A percentile compares a stretch with the other conserved stretches of the same genome.
phyloP scores from a whole-genome alignment of 2,888 invertebrate genomes.

The Cephus pygmeus region DNA sequence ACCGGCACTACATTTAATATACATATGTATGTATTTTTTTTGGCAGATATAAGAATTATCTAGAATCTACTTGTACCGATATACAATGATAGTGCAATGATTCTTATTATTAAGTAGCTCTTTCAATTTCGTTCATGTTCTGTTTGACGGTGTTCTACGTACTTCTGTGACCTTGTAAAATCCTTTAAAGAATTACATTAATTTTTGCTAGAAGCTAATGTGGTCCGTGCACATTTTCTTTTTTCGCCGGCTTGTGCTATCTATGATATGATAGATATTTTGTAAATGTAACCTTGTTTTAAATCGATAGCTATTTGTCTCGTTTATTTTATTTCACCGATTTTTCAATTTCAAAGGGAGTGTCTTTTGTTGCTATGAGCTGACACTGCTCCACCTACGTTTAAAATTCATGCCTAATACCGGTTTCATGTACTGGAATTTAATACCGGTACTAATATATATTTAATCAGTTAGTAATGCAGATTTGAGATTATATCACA shows the following conservation, averaged over 20 bases:
- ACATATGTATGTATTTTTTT: background rate
- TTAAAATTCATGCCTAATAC: background rate
- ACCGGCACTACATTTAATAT: background rate
- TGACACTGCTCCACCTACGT: background rate
- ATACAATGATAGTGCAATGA: background rate
- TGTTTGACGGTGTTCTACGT: background rate
- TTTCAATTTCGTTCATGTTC: background rate
- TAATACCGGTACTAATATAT: background rate
- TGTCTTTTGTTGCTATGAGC: background rate
- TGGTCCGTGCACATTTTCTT: background rate
- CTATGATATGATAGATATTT: background rate
- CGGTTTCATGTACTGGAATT: background rate
- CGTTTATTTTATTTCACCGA: background rate
- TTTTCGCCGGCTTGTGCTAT: background rate
- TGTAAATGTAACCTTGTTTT: background rate
- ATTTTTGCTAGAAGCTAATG: background rate
- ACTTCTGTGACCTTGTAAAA: background rate
- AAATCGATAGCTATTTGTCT: background rate
- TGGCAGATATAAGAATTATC: background rate
- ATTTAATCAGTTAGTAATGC: background rate
- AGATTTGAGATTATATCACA: background rate
- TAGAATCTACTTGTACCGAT: background rate
- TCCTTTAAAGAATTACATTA: background rate
- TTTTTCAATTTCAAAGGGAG: background rate
- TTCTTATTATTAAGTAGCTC: background rate